Percentiles rank a stretch among this genome's conserved stretches.
Evolutionary conservation across 2,888 invertebrate species (phyloP).

Genomic region (Alentia gelatinosa): DNA sequence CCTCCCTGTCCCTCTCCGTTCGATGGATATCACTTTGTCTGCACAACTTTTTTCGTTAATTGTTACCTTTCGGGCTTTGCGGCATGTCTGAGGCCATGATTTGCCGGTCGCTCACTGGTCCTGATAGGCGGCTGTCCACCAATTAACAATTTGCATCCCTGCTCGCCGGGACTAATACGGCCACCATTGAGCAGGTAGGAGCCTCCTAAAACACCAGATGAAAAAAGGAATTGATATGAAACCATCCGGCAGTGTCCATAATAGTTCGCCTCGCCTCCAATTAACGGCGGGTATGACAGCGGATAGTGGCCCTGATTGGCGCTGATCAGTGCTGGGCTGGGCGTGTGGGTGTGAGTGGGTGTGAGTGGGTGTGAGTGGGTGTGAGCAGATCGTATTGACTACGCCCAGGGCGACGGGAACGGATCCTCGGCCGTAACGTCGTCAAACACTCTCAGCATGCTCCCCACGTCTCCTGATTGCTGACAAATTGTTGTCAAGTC

Average conservation of each 20-base stretch:
- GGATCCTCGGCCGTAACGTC: too few relatives aligned
- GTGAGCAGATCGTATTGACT: background rate
- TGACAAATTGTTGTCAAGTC: too few relatives aligned
- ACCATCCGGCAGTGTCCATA: background rate
- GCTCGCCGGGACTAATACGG: background rate
- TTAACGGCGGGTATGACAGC: background rate
- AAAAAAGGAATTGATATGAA: slow-evolving; percentile 20
- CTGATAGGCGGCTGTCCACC: background rate
- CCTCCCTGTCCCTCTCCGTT: too few relatives aligned
- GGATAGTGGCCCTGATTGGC: background rate
- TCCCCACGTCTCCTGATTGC: too few relatives aligned
- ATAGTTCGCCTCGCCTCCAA: background rate
- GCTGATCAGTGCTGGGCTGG: too few relatives aligned
- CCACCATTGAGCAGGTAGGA: background rate
- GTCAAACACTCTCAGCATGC: too few relatives aligned
- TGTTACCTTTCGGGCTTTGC: background rate
- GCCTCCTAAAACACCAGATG: background rate
- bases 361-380: background rate
- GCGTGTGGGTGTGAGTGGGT: too few relatives aligned
- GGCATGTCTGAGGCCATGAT: background rate
- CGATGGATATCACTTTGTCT: too few relatives aligned
- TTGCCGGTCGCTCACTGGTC: background rate
- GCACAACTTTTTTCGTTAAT: background rate
- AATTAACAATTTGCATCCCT: background rate
- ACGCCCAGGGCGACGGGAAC: too few relatives aligned